A percentile compares a stretch with the other conserved stretches of the same genome.
Conservation (phyloP, 2,888 invertebrate species). For the Cabera pusaria region DNA sequence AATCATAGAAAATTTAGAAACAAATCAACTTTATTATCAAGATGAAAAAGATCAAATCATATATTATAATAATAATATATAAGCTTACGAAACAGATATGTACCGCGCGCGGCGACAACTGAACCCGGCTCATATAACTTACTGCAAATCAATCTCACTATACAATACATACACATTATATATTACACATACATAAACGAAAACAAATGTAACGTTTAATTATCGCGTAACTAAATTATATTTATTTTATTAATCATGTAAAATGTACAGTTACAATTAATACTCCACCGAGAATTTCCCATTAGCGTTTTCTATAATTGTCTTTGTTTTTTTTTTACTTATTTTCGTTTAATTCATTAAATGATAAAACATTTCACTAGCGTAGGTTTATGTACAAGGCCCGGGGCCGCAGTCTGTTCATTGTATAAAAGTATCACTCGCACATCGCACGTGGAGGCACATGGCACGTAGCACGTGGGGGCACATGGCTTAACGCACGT, state of each 20-base stretch:
- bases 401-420: conserved; percentile 69
- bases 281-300: conserved; percentile 70
- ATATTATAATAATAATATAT: conserved; percentile 54
- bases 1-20: conserved; percentile 77
- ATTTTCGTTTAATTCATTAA: conserved; percentile 58
- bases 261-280: conserved; percentile 65
- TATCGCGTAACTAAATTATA: conserved; percentile 57
- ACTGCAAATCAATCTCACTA: conserved; percentile 44
- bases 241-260: conserved; percentile 59
- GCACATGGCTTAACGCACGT: too few species aligned
- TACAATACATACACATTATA: conserved; percentile 46
- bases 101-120: conserved; percentile 47
- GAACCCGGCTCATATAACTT: conserved; percentile 44
- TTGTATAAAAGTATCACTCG: conserved; percentile 76
- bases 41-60: conserved; percentile 83
- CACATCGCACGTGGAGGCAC: conserved; percentile 56
- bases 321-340: conserved; percentile 66
- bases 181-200: conserved; percentile 57
- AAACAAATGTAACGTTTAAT: conserved; percentile 46
- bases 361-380: conserved; percentile 80
- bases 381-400: conserved; percentile 75
- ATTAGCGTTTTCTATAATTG: conserved; percentile 62
- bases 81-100: conserved; percentile 77
- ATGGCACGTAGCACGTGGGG: conserved; percentile 14
- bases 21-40: conserved; percentile 83